phyloP scores from a whole-genome alignment of 2,797 vertebrate genomes.

The Chrysocyon brachyurus region DNA sequence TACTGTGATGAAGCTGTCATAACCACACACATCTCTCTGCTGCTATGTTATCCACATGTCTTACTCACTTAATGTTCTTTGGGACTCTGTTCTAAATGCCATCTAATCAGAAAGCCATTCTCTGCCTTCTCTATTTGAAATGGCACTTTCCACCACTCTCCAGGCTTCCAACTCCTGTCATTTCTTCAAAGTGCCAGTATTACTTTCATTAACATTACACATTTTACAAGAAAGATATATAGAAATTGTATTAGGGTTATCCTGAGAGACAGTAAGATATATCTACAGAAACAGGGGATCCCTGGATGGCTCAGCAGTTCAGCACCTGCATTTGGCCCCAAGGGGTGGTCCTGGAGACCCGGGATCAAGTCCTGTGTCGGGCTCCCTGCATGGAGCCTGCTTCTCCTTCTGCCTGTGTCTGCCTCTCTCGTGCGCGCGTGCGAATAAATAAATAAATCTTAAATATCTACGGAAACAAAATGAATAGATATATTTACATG shows the following conservation, averaged over 20 bases:
- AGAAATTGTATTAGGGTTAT: neutral
- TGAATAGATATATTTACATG: neutral
- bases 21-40: neutral
- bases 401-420: too few relatives aligned
- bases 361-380: too few relatives aligned
- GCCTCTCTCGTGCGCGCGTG: fast-evolving
- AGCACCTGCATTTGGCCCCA: too few relatives aligned
- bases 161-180: neutral
- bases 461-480: neutral
- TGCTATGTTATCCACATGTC: neutral
- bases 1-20: neutral
- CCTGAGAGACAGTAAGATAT: neutral
- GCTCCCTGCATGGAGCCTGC: too few relatives aligned
- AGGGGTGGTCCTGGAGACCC: too few relatives aligned
- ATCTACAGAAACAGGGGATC: neutral
- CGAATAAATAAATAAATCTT: too few relatives aligned
- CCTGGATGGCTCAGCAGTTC: too few relatives aligned
- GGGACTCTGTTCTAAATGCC: neutral
- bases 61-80: neutral
- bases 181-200: neutral
- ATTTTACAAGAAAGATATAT: neutral
- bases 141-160: neutral
- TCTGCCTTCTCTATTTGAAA: neutral
- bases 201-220: neutral
- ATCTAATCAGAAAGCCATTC: neutral